phyloP scores from a whole-genome alignment of 2,797 vertebrate genomes.

The Fistularia commersonii region DNA sequence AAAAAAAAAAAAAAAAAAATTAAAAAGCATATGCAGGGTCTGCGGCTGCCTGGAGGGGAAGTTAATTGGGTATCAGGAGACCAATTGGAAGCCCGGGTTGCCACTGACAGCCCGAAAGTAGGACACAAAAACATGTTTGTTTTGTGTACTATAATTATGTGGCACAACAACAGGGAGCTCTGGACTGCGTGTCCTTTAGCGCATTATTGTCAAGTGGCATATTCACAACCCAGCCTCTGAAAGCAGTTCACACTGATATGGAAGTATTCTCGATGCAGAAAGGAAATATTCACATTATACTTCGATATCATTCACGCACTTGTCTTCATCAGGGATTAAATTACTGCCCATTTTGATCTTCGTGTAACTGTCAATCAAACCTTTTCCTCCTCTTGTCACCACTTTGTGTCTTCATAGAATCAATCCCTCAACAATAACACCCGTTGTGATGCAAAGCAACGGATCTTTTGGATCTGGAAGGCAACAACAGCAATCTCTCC shows the following conservation, averaged over 20 bases:
- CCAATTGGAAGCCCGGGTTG: conserved; percentile 30
- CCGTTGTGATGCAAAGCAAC: too few species aligned
- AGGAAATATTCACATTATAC: too few species aligned
- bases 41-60: conserved; percentile 1
- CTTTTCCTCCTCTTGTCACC: too few species aligned
- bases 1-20: not conserved
- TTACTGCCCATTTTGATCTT: too few species aligned
- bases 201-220: conserved; percentile 18
- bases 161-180: conserved; percentile 41
- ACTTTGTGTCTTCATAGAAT: too few species aligned
- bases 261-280: too few species aligned
- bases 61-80: conserved; percentile 75
- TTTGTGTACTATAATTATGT: conserved; percentile 36
- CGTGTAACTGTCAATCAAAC: too few species aligned
- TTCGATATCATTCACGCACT: too few species aligned
- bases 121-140: conserved; percentile 73
- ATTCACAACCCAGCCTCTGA: not conserved
- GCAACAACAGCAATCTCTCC: not conserved
- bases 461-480: too few species aligned
- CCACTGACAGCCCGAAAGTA: conserved; percentile 34
- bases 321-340: too few species aligned
- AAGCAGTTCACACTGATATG: too few species aligned
- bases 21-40: not conserved
- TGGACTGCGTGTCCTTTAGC: conserved; percentile 22
- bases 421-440: too few species aligned